A percentile compares a stretch with the other conserved stretches of the same genome.
Evolutionary conservation across 2,888 invertebrate species (phyloP).

Genomic region (Trissolcus brochymenae): DNA sequence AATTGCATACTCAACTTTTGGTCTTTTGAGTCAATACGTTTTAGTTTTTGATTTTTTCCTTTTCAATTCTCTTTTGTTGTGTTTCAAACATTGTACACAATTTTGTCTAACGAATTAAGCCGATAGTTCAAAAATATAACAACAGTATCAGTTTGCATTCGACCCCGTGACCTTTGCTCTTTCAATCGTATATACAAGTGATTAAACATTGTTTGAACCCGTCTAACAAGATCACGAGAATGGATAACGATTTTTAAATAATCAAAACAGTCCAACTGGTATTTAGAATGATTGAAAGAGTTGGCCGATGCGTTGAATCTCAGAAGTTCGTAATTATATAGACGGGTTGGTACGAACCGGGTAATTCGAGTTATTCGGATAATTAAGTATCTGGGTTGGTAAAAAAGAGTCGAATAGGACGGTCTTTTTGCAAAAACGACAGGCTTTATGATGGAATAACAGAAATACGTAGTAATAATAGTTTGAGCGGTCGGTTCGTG

Average conservation of each 20-base stretch:
- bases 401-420: not conserved
- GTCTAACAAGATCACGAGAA: no score
- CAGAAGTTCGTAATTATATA: conserved; percentile 18
- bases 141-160: no score
- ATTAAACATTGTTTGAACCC: no score
- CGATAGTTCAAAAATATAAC: no score
- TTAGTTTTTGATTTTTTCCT: not conserved
- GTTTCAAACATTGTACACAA: not conserved
- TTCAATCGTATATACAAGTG: no score
- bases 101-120: no score
- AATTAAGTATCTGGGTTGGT: conserved; percentile 25
- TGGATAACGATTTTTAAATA: not conserved
- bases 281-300: conserved; percentile 22
- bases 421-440: conserved; percentile 13
- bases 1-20: conserved; percentile 17
- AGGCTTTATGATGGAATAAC: conserved; percentile 23
- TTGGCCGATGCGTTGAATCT: conserved; percentile 2
- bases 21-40: conserved; percentile 5
- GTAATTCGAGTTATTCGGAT: conserved; percentile 20
- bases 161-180: no score
- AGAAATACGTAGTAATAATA: conserved; percentile 34
- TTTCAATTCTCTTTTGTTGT: conserved; percentile 1
- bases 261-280: conserved; percentile 7
- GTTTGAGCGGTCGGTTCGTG: conserved; percentile 19
- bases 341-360: not conserved